Conservation (phyloP, 2,888 invertebrate genomes). For the Glaucopsyche alexis region DNA sequence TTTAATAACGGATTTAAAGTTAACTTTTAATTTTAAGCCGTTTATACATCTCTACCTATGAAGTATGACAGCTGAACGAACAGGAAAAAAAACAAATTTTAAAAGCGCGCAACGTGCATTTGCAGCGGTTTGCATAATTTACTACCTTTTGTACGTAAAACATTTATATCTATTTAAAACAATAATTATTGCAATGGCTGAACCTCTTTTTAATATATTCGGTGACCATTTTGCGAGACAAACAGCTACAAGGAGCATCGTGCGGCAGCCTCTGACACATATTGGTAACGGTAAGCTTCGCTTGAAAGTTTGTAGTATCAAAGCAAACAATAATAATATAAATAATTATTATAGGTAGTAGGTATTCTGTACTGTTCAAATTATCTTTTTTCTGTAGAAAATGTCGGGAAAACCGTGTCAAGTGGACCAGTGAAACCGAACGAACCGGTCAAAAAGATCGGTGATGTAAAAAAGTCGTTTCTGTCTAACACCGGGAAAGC, state of each 20-base stretch:
- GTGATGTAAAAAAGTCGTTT: slow-evolving; percentile 63
- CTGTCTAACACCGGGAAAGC: slow-evolving; percentile 65
- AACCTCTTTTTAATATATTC: slow-evolving; percentile 66
- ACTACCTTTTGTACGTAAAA: no score
- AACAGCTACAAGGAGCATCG: slow-evolving; percentile 57
- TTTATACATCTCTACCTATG: no score
- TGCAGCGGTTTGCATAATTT: no score
- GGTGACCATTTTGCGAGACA: slow-evolving; percentile 60
- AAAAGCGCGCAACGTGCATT: no score
- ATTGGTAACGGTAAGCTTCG: slow-evolving; percentile 51
- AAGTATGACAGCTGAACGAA: no score
- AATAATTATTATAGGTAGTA: no score
- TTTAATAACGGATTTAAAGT: no score
- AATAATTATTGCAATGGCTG: slow-evolving; percentile 50
- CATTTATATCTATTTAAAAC: neutral
- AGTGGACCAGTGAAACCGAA: slow-evolving; percentile 62
- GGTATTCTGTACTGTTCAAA: neutral
- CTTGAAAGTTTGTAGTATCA: neutral
- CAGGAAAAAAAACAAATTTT: no score
- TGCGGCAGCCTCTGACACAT: slow-evolving; percentile 63
- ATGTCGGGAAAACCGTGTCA: slow-evolving; percentile 61
- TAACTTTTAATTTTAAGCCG: no score
- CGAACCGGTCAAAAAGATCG: slow-evolving; percentile 60
- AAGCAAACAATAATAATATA: neutral
- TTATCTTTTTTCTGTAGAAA: slow-evolving; percentile 51